Percentiles rank a stretch among this genome's conserved stretches.
These are phyloP conservation scores for Leptopilina syphax DNA, from an alignment of 2,888 invertebrate genomes.

Conservation along the genomic window DNA sequence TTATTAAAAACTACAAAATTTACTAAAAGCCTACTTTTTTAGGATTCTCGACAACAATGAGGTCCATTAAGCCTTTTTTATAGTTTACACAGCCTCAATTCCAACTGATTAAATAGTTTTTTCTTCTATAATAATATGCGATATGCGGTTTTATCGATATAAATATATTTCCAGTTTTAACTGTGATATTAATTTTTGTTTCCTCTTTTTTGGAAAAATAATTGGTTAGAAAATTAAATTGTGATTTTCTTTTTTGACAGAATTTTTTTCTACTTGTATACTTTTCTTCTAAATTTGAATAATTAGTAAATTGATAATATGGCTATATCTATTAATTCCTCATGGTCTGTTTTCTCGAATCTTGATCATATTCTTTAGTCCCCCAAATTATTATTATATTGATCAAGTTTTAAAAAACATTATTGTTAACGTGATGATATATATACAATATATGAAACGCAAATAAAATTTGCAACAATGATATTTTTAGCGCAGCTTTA, in stretches of 20 bases:
- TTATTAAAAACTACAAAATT: constrained; percentile 19
- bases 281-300: not conserved
- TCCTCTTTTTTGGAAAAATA: constrained; percentile 6
- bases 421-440: not conserved
- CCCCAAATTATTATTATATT: not conserved
- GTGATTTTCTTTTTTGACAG: constrained; percentile 1
- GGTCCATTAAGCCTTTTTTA: constrained; percentile 26
- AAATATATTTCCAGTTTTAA: constrained; percentile 21
- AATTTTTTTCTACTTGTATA: constrained; percentile 10
- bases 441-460: constrained; percentile 35
- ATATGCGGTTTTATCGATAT: not conserved
- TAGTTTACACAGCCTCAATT: constrained; percentile 25
- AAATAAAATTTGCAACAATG: constrained; percentile 26
- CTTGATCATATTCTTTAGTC: not conserved
- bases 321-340: not conserved
- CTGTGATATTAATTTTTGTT: not conserved
- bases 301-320: constrained; percentile 2
- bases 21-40: constrained; percentile 11
- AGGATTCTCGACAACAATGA: constrained; percentile 15
- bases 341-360: not conserved
- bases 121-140: not conserved
- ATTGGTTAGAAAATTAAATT: constrained; percentile 16
- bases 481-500: constrained; percentile 13
- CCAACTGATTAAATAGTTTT: constrained; percentile 21
- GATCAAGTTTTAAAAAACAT: not conserved